Percentiles rank a stretch among this genome's conserved stretches.
Evolutionary conservation across 2,797 vertebrate genomes (phyloP).

Genomic region (Pelodytes ibericus): DNA sequence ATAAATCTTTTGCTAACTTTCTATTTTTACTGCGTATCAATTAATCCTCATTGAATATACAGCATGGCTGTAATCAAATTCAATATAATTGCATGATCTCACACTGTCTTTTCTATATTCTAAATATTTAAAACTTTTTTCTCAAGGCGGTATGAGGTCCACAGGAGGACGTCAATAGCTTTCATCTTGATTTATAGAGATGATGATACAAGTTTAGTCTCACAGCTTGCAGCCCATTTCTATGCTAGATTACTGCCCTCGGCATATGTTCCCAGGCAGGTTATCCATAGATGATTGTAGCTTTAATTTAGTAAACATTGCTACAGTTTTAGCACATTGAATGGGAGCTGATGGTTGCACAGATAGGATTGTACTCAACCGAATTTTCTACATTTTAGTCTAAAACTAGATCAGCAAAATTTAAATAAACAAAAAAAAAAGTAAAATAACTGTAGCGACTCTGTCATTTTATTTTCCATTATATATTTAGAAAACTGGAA

Average conservation of each 20-base stretch:
- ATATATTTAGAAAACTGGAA: no score
- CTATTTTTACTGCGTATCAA: conserved; percentile 37
- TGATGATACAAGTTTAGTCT: conserved; percentile 78
- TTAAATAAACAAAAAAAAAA: conserved; percentile 27
- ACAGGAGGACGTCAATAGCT: conserved; percentile 74
- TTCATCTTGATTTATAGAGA: conserved; percentile 81
- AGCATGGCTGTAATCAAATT: conserved; percentile 44
- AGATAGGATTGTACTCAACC: conserved; percentile 49
- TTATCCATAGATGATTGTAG: conserved; percentile 69
- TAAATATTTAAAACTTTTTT: conserved; percentile 73
- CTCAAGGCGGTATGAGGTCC: conserved; percentile 69
- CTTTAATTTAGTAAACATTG: conserved; percentile 74
- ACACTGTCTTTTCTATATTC: conserved; percentile 62
- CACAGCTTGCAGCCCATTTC: conserved; percentile 74
- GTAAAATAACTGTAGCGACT: conserved; percentile 3
- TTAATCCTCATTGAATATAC: conserved; percentile 39
- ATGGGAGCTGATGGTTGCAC: conserved; percentile 64
- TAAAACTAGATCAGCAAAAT: conserved; percentile 49
- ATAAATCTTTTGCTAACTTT: conserved; percentile 13
- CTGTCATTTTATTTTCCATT: conserved; percentile 23
- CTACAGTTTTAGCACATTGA: conserved; percentile 68
- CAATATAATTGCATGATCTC: conserved; percentile 52
- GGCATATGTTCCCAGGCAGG: conserved; percentile 78
- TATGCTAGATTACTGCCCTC: conserved; percentile 71
- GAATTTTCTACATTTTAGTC: conserved; percentile 50